Evolutionary conservation across 2,797 vertebrate genomes (phyloP).

Genomic region (Malacoraja senta): DNA sequence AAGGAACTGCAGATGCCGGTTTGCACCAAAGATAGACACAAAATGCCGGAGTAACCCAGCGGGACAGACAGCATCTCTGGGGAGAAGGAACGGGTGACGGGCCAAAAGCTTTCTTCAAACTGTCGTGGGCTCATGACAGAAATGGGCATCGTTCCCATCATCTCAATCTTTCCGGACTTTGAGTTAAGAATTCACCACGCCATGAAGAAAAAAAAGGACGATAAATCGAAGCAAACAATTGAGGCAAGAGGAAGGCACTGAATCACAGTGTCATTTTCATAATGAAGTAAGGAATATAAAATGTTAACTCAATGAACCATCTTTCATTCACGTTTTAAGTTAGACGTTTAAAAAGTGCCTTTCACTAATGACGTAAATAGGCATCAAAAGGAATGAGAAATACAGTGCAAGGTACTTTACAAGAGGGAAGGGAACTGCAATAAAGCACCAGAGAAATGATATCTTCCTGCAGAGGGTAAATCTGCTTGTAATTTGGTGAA

Average conservation of each 20-base stretch:
- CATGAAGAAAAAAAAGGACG: background rate
- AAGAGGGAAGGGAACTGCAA: background rate
- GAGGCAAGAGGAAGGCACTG: background rate
- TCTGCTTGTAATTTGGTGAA: background rate
- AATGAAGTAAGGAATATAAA: background rate
- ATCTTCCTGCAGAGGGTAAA: background rate
- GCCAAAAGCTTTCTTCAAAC: too few relatives aligned
- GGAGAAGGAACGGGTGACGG: too few relatives aligned
- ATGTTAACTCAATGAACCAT: background rate
- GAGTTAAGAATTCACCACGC: background rate
- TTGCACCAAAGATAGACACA: too few relatives aligned
- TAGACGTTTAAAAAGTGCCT: background rate
- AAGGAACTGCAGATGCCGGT: too few relatives aligned
- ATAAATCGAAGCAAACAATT: background rate
- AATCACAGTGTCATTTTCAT: background rate
- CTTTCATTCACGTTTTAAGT: background rate
- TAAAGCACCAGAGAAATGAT: background rate
- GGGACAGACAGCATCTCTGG: too few relatives aligned
- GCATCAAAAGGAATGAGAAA: background rate
- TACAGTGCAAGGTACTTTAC: background rate
- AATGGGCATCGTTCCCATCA: background rate
- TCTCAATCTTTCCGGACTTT: background rate
- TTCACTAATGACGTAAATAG: background rate
- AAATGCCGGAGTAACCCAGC: too few relatives aligned
- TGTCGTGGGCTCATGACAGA: background rate